Conservation (phyloP, 2,888 invertebrate species). For the Perizoma flavofasciatum region DNA sequence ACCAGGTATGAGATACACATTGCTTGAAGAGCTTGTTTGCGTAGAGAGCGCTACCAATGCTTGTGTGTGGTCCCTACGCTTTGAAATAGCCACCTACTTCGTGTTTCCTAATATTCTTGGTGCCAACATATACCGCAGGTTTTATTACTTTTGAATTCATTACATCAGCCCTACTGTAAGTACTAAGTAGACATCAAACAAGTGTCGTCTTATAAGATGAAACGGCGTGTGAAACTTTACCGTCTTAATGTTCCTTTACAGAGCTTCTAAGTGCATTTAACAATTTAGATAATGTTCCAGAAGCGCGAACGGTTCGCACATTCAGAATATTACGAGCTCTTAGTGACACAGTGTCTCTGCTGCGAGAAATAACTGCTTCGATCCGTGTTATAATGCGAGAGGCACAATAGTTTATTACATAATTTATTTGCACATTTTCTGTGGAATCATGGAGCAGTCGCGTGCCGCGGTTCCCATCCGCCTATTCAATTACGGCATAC, state of each 20-base stretch:
- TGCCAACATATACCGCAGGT: conserved; percentile 16
- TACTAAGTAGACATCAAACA: conserved; percentile 39
- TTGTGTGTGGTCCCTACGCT: conserved; percentile 72
- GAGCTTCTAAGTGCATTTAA: conserved; percentile 67
- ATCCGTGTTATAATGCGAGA: conserved; percentile 62
- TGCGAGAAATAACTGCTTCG: conserved; percentile 54
- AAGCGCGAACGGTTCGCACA: conserved; percentile 60
- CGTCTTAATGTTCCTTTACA: conserved; percentile 52
- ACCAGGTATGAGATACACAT: conserved; percentile 55
- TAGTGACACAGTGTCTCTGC: conserved; percentile 50
- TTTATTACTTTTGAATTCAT: conserved; percentile 23
- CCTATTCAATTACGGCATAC: conserved; percentile 77
- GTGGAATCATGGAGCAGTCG: conserved; percentile 58
- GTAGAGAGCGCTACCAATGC: conserved; percentile 61
- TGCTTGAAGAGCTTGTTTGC: conserved; percentile 67
- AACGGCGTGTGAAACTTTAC: conserved; percentile 54
- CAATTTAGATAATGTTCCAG: conserved; percentile 72
- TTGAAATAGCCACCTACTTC: conserved; percentile 43
- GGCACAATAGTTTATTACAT: conserved; percentile 68
- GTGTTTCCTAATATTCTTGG: conserved; percentile 29
- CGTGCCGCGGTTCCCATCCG: conserved; percentile 73
- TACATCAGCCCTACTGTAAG: conserved; percentile 41
- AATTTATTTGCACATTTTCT: conserved; percentile 71
- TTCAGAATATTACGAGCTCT: conserved; percentile 60
- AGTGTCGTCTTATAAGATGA: conserved; percentile 46